Conservation (phyloP, 2,888 invertebrate species). For the Drosophila subsilvestris region DNA sequence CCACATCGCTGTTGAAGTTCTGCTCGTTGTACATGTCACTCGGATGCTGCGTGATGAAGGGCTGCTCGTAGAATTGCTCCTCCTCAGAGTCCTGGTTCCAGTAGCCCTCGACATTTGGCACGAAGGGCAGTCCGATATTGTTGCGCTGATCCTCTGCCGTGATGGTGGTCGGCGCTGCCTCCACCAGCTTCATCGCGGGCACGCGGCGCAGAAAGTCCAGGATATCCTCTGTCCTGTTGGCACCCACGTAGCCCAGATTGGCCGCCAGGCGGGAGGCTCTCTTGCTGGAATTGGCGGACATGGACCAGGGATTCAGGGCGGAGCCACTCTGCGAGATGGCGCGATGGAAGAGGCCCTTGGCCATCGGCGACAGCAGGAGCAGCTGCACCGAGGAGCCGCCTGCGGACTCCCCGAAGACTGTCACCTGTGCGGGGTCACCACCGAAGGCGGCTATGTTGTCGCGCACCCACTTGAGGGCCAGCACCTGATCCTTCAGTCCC, state of each 20-base stretch:
- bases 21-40: slow-evolving; percentile 83
- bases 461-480: slow-evolving; percentile 87
- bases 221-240: slow-evolving; percentile 86
- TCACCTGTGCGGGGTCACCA: slow-evolving; percentile 86
- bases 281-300: slow-evolving; percentile 85
- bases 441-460: slow-evolving; percentile 87
- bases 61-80: slow-evolving; percentile 82
- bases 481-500: slow-evolving; percentile 87
- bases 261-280: slow-evolving; percentile 86
- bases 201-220: slow-evolving; percentile 86
- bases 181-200: slow-evolving; percentile 86
- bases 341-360: slow-evolving; percentile 87
- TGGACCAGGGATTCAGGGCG: slow-evolving; percentile 87
- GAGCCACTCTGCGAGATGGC: slow-evolving; percentile 87
- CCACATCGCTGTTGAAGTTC: slow-evolving; percentile 86
- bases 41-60: slow-evolving; percentile 86
- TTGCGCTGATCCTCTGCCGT: slow-evolving; percentile 86
- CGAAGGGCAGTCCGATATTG: slow-evolving; percentile 87
- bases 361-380: slow-evolving; percentile 86
- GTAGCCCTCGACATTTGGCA: slow-evolving; percentile 85
- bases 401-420: slow-evolving; percentile 87
- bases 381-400: slow-evolving; percentile 87
- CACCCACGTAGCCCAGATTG: slow-evolving; percentile 86
- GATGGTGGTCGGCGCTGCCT: slow-evolving; percentile 86
- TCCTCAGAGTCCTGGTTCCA: slow-evolving; percentile 79